phyloP scores from a whole-genome alignment of 2,888 invertebrate genomes.

The Conistra vaccinii region DNA sequence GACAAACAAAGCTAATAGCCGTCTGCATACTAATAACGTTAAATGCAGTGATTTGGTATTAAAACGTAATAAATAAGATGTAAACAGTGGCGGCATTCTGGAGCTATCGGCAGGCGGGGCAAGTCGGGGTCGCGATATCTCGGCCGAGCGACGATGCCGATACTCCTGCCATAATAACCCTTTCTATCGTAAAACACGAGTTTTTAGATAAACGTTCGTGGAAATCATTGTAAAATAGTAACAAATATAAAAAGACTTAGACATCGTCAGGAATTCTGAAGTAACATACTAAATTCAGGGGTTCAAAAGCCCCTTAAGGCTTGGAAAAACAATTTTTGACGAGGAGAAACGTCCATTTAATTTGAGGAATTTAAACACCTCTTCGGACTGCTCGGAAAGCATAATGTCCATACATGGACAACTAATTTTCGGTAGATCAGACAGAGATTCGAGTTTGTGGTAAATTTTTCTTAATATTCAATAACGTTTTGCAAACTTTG shows the following conservation, averaged over 20 bases:
- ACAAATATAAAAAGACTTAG: neutral
- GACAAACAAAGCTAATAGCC: conserved; percentile 59
- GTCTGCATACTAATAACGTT: conserved; percentile 41
- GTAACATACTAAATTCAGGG: neutral
- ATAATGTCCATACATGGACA: neutral
- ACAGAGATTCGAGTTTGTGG: neutral
- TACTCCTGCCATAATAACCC: conserved; percentile 62
- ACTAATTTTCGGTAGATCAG: neutral
- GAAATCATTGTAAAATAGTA: conserved; percentile 14
- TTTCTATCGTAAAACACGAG: conserved; percentile 64
- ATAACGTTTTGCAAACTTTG: neutral
- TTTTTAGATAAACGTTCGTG: conserved; percentile 50
- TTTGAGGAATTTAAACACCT: neutral
- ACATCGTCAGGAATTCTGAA: neutral
- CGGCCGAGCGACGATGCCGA: conserved; percentile 56
- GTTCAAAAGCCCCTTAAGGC: neutral
- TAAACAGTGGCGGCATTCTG: conserved; percentile 65
- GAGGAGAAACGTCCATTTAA: neutral
- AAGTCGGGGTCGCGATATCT: conserved; percentile 77
- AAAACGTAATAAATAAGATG: conserved; percentile 65
- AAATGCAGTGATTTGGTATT: conserved; percentile 61
- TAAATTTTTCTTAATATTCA: neutral
- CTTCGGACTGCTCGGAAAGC: neutral
- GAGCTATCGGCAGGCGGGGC: conserved; percentile 73
- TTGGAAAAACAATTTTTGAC: neutral